These are phyloP conservation scores for Spisula subtruncata DNA, from an alignment of 2,888 invertebrate species.

Conservation along the genomic window DNA sequence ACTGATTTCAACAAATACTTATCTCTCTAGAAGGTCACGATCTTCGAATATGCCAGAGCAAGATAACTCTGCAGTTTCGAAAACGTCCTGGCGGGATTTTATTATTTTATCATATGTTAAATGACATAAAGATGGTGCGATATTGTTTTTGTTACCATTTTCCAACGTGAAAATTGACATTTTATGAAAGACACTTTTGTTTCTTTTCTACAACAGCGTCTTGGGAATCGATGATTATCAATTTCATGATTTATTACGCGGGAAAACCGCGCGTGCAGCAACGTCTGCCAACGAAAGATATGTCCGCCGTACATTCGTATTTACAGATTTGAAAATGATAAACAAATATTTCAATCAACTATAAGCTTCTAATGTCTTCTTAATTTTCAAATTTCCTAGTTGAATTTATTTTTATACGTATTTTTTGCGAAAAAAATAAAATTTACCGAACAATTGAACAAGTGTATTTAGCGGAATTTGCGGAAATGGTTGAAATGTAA, in stretches of 20 bases:
- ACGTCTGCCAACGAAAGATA: constrained; percentile 62
- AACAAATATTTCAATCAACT: constrained; percentile 22
- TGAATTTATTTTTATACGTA: background rate
- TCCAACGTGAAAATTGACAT: constrained; percentile 45
- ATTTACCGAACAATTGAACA: background rate
- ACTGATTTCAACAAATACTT: constrained; percentile 43
- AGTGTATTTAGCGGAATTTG: background rate
- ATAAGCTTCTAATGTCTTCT: constrained; percentile 20
- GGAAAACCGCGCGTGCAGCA: constrained; percentile 65
- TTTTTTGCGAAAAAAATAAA: background rate
- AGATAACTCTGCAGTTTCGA: constrained; percentile 50
- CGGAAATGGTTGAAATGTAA: background rate
- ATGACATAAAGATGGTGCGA: constrained; percentile 57
- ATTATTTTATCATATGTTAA: constrained; percentile 65
- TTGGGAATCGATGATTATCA: constrained; percentile 65
- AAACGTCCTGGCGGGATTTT: constrained; percentile 51
- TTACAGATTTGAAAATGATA: constrained; percentile 47
- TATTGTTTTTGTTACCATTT: constrained; percentile 48
- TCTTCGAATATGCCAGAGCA: constrained; percentile 48
- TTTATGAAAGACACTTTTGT: constrained; percentile 71
- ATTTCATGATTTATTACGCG: constrained; percentile 65
- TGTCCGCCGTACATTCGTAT: constrained; percentile 39
- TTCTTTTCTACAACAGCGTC: constrained; percentile 46
- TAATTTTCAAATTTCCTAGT: constrained; percentile 15
- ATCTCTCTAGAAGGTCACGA: constrained; percentile 45